A percentile compares a stretch with the other conserved stretches of the same genome.
Evolutionary conservation across 2,888 invertebrate genomes (phyloP).

Genomic region (Eupithecia dodoneata): DNA sequence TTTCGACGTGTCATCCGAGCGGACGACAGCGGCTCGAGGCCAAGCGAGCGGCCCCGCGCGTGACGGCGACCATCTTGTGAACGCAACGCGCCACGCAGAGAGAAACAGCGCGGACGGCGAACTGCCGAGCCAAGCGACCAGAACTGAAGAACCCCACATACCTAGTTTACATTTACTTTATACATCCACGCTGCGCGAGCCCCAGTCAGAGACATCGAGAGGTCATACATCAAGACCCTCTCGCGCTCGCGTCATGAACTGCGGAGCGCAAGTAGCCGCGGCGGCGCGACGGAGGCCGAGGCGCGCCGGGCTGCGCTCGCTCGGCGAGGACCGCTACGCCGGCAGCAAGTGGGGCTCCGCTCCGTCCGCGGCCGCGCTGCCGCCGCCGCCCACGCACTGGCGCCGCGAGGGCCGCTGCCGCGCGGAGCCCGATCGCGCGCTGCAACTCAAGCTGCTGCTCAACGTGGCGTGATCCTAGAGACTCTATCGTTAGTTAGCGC

Average conservation of each 20-base stretch:
- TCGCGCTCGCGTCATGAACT: conserved; percentile 59
- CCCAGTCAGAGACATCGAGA: conserved; percentile 21
- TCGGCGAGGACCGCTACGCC: conserved; percentile 81
- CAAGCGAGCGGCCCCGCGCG: conserved; percentile 61
- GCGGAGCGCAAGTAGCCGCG: conserved; percentile 47
- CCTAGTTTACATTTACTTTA: conserved; percentile 7
- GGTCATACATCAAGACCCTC: conserved; percentile 43
- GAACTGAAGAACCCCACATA: conserved; percentile 23
- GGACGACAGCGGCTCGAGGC: conserved; percentile 80
- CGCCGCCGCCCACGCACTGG: conserved; percentile 93
- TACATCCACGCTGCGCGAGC: neutral
- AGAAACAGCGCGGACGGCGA: conserved; percentile 51
- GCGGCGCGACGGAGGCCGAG: conserved; percentile 51
- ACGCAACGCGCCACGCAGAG: conserved; percentile 57
- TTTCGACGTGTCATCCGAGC: conserved; percentile 81
- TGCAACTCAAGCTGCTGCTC: conserved; percentile 86
- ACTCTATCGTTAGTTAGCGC: conserved; percentile 72
- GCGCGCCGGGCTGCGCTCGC: conserved; percentile 26
- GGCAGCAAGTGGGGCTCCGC: conserved; percentile 93
- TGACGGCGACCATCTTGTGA: conserved; percentile 75
- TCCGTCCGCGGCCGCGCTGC: conserved; percentile 90
- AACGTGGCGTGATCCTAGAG: conserved; percentile 81
- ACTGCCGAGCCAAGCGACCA: conserved; percentile 24
- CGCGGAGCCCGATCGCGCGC: conserved; percentile 81
- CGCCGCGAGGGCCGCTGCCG: conserved; percentile 79